Evolutionary conservation across 2,797 vertebrate species (phyloP).

Genomic region (Microchirus variegatus): DNA sequence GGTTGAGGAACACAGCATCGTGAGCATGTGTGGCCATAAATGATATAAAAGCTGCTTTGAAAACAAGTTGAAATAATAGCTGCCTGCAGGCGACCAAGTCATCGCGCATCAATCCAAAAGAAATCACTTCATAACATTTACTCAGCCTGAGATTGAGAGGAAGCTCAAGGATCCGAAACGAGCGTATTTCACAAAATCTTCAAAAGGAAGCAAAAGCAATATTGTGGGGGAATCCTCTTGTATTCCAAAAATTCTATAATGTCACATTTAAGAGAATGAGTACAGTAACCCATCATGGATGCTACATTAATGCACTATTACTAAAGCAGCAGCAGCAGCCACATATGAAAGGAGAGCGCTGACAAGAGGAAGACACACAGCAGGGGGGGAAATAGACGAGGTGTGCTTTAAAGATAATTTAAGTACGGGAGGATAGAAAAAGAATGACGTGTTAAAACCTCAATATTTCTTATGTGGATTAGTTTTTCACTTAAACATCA

Average conservation of each 20-base stretch:
- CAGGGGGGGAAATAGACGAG: too few relatives aligned
- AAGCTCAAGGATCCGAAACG: too few relatives aligned
- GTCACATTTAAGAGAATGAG: neutral
- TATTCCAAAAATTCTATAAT: neutral
- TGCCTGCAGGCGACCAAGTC: conserved; percentile 36
- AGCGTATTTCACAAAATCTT: too few relatives aligned
- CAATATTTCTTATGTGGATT: too few relatives aligned
- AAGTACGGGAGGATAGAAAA: too few relatives aligned
- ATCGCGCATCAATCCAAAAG: conserved; percentile 36
- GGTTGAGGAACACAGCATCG: conserved; percentile 8
- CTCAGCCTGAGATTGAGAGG: neutral
- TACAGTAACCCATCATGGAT: conserved; percentile 10
- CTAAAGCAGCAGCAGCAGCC: conserved; percentile 4
- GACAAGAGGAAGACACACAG: neutral
- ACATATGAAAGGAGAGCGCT: conserved; percentile 4
- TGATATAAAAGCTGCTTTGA: conserved; percentile 20
- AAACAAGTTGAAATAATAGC: conserved; percentile 47
- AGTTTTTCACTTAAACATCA: too few relatives aligned
- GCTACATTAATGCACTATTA: conserved; percentile 17
- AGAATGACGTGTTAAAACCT: too few relatives aligned
- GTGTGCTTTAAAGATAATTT: too few relatives aligned
- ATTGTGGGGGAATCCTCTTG: neutral
- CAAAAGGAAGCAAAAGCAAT: conserved; percentile 1
- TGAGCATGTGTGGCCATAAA: conserved; percentile 1
- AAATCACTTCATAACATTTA: conserved; percentile 21